These are phyloP conservation scores for Conopomorpha cramerella DNA, from an alignment of 1,140 invertebrate species.

Conservation along the genomic window DNA sequence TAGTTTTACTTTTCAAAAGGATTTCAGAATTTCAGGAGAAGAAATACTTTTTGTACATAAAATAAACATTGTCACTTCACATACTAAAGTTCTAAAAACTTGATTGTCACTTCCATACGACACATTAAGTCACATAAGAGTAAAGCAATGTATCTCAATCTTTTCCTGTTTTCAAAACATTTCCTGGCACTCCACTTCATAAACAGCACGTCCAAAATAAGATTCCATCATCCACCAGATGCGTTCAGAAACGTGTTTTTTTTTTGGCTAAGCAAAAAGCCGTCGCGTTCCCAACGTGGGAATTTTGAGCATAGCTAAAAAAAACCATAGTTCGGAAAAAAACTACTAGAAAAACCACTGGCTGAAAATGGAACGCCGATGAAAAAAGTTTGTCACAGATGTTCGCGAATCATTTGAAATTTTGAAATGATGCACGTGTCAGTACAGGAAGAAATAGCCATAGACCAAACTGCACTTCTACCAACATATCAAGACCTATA, in stretches of 20 bases:
- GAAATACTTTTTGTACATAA: too few species aligned
- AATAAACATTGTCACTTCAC: too few species aligned
- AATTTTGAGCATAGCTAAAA: conserved; percentile 23
- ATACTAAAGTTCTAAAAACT: too few species aligned
- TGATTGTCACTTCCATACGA: too few species aligned
- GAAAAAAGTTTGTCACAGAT: too few species aligned
- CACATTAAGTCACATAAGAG: too few species aligned
- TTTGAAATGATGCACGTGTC: conserved; percentile 23
- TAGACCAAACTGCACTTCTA: too few species aligned
- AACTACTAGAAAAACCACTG: neutral
- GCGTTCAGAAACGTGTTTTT: conserved; percentile 42
- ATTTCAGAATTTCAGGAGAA: too few species aligned
- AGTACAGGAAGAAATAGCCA: conserved; percentile 42
- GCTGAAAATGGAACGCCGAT: neutral
- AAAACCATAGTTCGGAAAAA: conserved; percentile 35
- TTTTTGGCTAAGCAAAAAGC: conserved; percentile 20
- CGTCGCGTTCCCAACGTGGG: conserved; percentile 40
- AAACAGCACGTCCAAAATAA: conserved; percentile 38
- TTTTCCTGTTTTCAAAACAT: too few species aligned
- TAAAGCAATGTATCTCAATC: too few species aligned
- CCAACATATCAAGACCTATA: too few species aligned
- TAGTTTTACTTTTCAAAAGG: too few species aligned
- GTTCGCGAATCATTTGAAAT: neutral
- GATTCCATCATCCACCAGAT: conserved; percentile 30
- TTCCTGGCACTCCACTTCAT: conserved; percentile 29